phyloP scores from a whole-genome alignment of 1,140 invertebrate species.

The Chionoecetes opilio region DNA sequence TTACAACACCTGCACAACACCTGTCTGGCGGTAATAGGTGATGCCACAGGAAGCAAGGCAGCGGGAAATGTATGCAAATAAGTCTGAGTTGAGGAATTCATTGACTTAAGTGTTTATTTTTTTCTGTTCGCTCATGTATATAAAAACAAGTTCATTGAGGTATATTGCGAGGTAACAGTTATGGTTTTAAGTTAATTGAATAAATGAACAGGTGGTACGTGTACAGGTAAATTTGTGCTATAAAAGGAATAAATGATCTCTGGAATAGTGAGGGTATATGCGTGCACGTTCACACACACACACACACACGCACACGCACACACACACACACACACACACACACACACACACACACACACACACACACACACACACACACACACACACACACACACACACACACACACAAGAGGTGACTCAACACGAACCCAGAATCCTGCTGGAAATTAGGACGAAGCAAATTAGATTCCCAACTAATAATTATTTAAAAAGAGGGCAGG shows the following conservation, averaged over 20 bases:
- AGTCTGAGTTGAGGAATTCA: not conserved
- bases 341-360: conserved; percentile 21
- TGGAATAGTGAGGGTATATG: not conserved
- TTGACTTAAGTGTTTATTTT: not conserved
- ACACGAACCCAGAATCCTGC: not conserved
- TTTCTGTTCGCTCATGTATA: not conserved
- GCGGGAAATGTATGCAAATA: not conserved
- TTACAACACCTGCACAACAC: not conserved
- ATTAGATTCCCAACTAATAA: not conserved
- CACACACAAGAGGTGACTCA: not conserved
- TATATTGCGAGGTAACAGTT: conserved; percentile 6
- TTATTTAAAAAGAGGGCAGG: not conserved
- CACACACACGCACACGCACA: not conserved
- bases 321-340: conserved; percentile 41
- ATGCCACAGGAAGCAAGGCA: not conserved
- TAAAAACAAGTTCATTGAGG: not conserved
- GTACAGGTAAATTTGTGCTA: not conserved
- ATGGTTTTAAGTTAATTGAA: conserved; percentile 7
- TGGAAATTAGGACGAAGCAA: not conserved
- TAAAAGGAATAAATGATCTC: not conserved
- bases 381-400: conserved; percentile 33
- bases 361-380: conserved; percentile 41
- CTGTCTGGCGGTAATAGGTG: not conserved
- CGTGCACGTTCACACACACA: not conserved
- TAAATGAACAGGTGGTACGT: not conserved